Evolutionary conservation across 2,888 invertebrate genomes (phyloP).

Genomic region (Labia minor): DNA sequence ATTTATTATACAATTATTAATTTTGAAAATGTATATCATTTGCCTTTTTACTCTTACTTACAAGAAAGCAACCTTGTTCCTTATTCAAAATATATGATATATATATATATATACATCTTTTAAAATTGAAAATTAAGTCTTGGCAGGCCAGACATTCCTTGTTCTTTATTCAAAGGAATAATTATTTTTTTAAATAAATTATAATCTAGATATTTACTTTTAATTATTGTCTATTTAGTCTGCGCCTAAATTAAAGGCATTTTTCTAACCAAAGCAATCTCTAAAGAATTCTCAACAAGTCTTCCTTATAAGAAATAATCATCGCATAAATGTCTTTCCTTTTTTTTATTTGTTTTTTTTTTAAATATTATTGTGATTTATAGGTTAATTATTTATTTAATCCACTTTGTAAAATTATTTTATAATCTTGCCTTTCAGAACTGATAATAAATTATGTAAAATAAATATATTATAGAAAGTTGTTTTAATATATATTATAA

Average conservation of each 20-base stretch:
- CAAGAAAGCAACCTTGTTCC: too few relatives aligned
- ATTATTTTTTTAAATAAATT: not conserved
- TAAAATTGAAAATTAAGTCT: not conserved
- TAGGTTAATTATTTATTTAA: not conserved
- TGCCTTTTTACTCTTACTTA: too few relatives aligned
- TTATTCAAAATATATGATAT: too few relatives aligned
- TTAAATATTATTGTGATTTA: not conserved
- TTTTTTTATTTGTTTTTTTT: not conserved
- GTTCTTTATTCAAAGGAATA: not conserved
- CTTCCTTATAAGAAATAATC: not conserved
- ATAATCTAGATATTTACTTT: not conserved
- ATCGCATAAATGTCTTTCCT: not conserved
- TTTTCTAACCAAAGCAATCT: constrained; percentile 7
- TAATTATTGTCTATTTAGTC: not conserved
- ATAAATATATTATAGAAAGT: too few relatives aligned
- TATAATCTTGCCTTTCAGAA: not conserved
- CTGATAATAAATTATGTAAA: too few relatives aligned
- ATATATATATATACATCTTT: too few relatives aligned
- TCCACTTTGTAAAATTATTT: not conserved
- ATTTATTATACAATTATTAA: not conserved
- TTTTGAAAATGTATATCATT: too few relatives aligned
- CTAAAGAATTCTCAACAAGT: not conserved
- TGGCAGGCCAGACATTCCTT: not conserved
- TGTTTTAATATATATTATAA: too few relatives aligned
- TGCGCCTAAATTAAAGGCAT: not conserved